These are phyloP conservation scores for Austrofundulus limnaeus DNA, from an alignment of 2,113 vertebrate genomes.

Conservation along the genomic window DNA sequence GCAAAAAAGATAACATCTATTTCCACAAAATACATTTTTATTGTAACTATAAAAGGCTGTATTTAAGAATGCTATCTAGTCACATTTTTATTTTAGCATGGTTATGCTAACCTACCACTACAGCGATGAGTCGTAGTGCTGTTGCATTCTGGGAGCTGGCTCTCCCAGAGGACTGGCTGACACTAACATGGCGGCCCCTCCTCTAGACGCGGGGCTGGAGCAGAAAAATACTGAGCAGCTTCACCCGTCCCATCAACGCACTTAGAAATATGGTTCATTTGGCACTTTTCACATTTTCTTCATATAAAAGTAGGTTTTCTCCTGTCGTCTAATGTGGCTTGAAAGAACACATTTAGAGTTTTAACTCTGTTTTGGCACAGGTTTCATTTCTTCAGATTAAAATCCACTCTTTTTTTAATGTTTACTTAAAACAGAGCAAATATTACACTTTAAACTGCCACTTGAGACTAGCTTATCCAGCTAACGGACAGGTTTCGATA, in stretches of 20 bases:
- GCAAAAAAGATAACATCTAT: constrained; percentile 87
- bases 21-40: constrained; percentile 85
- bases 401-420: constrained; percentile 70
- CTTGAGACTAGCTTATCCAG: constrained; percentile 75
- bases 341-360: constrained; percentile 74
- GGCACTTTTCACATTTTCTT: constrained; percentile 85
- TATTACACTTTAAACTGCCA: constrained; percentile 67
- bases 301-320: constrained; percentile 82
- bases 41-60: constrained; percentile 83
- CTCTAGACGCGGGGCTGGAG: constrained; percentile 62
- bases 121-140: constrained; percentile 69
- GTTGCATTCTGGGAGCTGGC: constrained; percentile 70
- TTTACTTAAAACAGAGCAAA: constrained; percentile 61
- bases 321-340: constrained; percentile 74
- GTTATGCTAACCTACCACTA: constrained; percentile 75
- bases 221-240: constrained; percentile 58
- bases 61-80: constrained; percentile 82
- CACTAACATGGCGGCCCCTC: constrained; percentile 62
- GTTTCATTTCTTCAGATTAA: constrained; percentile 74
- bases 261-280: constrained; percentile 82
- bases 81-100: constrained; percentile 75
- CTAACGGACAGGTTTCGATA: constrained; percentile 79
- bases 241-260: constrained; percentile 49
- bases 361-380: constrained; percentile 81
- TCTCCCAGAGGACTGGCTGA: constrained; percentile 64